Base-by-base conservation (phyloP, 2,113 vertebrate genomes). In the Thalassarche chlororhynchos region DNA sequence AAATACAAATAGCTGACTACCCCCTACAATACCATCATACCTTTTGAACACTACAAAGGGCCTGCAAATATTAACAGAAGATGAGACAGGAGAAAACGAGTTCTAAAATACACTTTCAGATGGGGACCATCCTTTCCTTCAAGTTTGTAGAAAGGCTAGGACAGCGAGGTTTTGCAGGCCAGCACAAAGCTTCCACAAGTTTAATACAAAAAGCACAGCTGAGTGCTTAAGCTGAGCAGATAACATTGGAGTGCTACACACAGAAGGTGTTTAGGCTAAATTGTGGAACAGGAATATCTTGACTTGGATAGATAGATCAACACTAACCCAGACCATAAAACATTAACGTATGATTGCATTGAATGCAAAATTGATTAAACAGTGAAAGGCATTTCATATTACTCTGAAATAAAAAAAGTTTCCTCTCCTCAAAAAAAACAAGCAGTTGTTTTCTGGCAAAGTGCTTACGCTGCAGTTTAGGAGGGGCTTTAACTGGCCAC, bases 331-430 rank as follows among this genome's bases (percentile, higher is more conserved):
- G 34, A 17, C 17, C 17, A 13, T 58, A 16, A 60, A 49, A 21
- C 16, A 60, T 34, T 26, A 64, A 54, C 17, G 2, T 3, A 3
- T 3, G 36, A 51, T 29, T 3, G 40, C 20, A 12, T 0, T 16
- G 29, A 51, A 54, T 17, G 34, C 62, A 79, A 29, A 72, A n/a
- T 8, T 44, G 68, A 76, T 38, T 23, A 58, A 58, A 17, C 6
- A 57, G 46, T 2, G 9, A 61, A 40, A 74, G 42, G 29, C 9
- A 31, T 23, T 77, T 16, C 44, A 40, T 2, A 23, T 11, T 3
- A 5, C 52, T 15, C 19, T 46, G 65, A 62, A 78, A 24, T 7
- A 6, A 60, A 62, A 72, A 78, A 42, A 20, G 8, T 34, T 21
- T 26, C n/a, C 23, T 18, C 64, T 60, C 71, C 52, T 64, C 54